Conservation (phyloP, 2,797 vertebrate species). For the Morelia viridis region DNA sequence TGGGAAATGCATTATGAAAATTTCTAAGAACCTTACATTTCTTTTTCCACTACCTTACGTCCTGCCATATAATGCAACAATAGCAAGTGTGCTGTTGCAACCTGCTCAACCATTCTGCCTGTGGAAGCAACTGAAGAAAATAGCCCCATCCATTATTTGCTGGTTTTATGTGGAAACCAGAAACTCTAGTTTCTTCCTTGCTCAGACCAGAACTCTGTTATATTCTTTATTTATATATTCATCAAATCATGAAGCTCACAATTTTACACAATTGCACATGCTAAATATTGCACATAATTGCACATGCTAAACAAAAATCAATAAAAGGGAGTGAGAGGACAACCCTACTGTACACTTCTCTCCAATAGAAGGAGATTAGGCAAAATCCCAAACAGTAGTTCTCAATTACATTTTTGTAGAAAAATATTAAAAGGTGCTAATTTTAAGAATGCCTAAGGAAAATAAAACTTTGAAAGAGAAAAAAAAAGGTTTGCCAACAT, state of each 20-base stretch:
- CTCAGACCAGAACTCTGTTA: not conserved
- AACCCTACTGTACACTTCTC: not conserved
- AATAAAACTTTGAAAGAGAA: not conserved
- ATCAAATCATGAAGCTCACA: not conserved
- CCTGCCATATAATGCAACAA: not conserved
- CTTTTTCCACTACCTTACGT: not conserved
- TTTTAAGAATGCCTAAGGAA: not conserved
- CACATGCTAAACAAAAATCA: not conserved
- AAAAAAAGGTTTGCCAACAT: not conserved
- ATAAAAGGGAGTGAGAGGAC: not conserved
- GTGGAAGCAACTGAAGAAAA: not conserved
- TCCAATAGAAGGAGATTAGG: not conserved
- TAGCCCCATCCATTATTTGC: not conserved
- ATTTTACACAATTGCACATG: not conserved
- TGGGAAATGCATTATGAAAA: not conserved
- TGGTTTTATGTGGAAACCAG: not conserved
- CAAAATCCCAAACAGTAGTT: not conserved
- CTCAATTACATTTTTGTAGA: not conserved
- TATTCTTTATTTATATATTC: too few species aligned
- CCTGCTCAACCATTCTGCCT: not conserved
- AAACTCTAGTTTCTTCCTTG: not conserved
- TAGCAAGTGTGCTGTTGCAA: not conserved
- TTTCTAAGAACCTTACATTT: not conserved
- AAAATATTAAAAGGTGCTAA: not conserved
- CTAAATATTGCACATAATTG: not conserved